Base-by-base conservation (phyloP, 2,888 invertebrate species). In the Euspilapteryx auroguttella region DNA sequence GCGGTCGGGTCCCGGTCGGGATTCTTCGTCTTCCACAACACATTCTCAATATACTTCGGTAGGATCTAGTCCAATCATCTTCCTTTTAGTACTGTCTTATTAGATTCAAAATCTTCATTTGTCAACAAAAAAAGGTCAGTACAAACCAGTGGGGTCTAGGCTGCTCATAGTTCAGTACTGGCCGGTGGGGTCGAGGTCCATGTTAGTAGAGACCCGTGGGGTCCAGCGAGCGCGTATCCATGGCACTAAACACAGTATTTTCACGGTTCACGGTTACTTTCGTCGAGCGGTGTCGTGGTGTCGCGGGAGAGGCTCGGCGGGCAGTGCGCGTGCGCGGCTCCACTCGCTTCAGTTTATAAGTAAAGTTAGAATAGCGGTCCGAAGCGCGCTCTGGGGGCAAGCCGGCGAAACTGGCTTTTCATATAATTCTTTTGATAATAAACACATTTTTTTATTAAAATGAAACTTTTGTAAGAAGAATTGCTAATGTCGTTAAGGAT, bases 41-140 rank as follows among this genome's bases (percentile, higher is more conserved):
- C 73, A 73, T 75, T 49, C 55, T 55, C 37, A 71, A 44, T 73
- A 71, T 39, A 71, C 63, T 54, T 71, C 71, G 32, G 71, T 73
- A 34, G 71, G 71, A 42, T 73, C 71, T 41, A 69, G 49, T 39
- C 68, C 68, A 44, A 64, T 46, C 69, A 71, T 69, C 31, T 26
- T 40, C 33, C 27, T 9, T 13, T 27, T 51, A 66, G 41, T 17
- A 8, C 17, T 17, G 17, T 5, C 17, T 17, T 5, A 8, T 8
- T 5, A 17, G 17, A 17, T 6, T 17, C 8, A 6, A 5, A 6
- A 6, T 17, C 8, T 17, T 17, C 8, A 6, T 17, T 17, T 17
- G 5, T 17, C 5, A 17, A 17, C 5, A 17, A 17, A 17, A 27
- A 15, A 12, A 11, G 14, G 14, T 28, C 23, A 33, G 24, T 33